These are phyloP conservation scores for Brachionus koreanus DNA, from an alignment of 1,140 invertebrate genomes.

Conservation along the genomic window DNA sequence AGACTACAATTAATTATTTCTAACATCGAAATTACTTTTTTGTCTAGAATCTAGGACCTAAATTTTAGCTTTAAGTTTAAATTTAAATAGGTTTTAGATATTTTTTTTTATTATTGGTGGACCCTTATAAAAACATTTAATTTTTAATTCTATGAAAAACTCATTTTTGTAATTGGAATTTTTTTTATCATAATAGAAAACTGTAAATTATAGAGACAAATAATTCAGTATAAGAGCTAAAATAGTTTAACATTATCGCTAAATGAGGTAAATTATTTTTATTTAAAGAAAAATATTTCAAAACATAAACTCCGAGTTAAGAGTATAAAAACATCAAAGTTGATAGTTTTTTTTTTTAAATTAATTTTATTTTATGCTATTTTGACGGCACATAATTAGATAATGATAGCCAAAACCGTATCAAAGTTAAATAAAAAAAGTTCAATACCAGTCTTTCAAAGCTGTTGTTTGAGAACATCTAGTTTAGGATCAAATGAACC, in stretches of 20 bases:
- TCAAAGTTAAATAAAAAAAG: not conserved
- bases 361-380: not conserved
- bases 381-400: not conserved
- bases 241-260: not conserved
- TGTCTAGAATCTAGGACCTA: too few species aligned
- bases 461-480: not conserved
- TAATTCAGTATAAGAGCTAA: not conserved
- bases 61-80: too few species aligned
- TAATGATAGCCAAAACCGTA: constrained; percentile 1
- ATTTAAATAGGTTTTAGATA: too few species aligned
- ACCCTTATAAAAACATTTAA: too few species aligned
- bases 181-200: too few species aligned
- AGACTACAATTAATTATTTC: not conserved
- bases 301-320: not conserved
- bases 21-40: too few species aligned
- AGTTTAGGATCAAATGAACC: not conserved
- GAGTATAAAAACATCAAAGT: not conserved
- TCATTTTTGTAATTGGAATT: too few species aligned
- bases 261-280: not conserved
- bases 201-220: too few species aligned
- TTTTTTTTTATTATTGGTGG: too few species aligned
- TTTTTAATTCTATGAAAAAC: too few species aligned
- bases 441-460: not conserved
- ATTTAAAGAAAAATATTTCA: not conserved
- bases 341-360: not conserved